Evolutionary conservation across 2,888 invertebrate genomes (phyloP).

Genomic region (Marronus borbonicus): DNA sequence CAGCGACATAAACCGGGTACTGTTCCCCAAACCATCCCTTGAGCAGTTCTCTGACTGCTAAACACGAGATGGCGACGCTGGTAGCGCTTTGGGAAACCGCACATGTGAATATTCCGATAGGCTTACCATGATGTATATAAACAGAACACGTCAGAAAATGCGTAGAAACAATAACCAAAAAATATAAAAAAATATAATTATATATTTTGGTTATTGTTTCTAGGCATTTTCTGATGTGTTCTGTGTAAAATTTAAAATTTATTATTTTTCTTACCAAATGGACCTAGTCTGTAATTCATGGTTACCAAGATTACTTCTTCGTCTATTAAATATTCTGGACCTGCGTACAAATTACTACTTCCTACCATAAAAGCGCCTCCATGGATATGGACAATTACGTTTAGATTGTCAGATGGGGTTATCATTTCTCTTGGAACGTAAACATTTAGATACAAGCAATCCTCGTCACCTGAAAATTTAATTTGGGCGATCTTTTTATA

Average conservation of each 20-base stretch:
- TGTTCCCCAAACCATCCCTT: no score
- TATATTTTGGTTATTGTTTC: no score
- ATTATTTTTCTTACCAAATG: conserved; percentile 16
- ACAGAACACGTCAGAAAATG: no score
- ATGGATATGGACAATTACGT: conserved; percentile 71
- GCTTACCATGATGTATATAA: no score
- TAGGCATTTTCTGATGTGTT: no score
- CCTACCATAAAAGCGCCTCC: conserved; percentile 71
- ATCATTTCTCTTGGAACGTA: conserved; percentile 73
- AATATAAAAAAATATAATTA: no score
- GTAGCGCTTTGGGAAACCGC: no score
- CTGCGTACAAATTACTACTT: conserved; percentile 63
- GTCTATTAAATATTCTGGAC: conserved; percentile 68
- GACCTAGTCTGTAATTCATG: conserved; percentile 64
- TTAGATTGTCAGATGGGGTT: conserved; percentile 62
- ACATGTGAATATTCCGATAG: no score
- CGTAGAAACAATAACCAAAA: no score
- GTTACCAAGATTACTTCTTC: conserved; percentile 65
- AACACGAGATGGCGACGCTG: no score
- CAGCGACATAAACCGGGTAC: no score
- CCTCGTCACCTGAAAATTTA: conserved; percentile 73
- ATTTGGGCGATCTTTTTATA: not conserved
- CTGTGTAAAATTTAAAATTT: not conserved
- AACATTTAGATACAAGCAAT: conserved; percentile 79
- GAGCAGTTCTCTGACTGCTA: no score